A percentile compares a stretch with the other conserved stretches of the same genome.
Conservation (phyloP, 2,888 invertebrate genomes). For the Xylota sylvarum region DNA sequence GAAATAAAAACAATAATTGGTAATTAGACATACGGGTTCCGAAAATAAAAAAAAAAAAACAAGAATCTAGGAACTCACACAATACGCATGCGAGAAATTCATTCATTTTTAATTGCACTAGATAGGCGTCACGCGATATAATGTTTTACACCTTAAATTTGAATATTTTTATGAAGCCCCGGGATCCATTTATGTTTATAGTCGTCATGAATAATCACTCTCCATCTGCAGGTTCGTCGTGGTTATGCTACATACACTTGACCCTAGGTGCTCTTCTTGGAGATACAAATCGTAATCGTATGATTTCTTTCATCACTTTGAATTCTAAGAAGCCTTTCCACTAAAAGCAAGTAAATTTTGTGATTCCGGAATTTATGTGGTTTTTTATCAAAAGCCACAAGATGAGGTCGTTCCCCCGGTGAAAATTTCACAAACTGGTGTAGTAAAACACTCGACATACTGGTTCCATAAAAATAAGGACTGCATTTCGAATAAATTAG, state of each 20-base stretch:
- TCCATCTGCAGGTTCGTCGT: not conserved
- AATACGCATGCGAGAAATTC: constrained; percentile 20
- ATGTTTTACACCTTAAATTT: constrained; percentile 46
- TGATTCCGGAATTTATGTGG: constrained; percentile 21
- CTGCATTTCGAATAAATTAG: not conserved
- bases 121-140: constrained; percentile 44
- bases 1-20: constrained; percentile 13
- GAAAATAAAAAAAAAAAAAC: not conserved
- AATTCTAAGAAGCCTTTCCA: constrained; percentile 54
- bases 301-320: constrained; percentile 49
- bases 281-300: constrained; percentile 54
- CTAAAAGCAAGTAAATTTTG: constrained; percentile 36
- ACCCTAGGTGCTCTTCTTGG: constrained; percentile 49
- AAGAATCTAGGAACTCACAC: not conserved
- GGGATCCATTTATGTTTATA: constrained; percentile 21
- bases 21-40: constrained; percentile 5
- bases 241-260: constrained; percentile 12
- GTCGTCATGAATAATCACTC: constrained; percentile 1
- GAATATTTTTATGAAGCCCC: constrained; percentile 37
- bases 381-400: not conserved
- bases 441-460: constrained; percentile 18
- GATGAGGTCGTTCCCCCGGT: constrained; percentile 36
- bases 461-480: constrained; percentile 42
- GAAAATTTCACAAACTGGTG: constrained; percentile 18
- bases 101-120: constrained; percentile 47